Conservation (phyloP, 2,888 invertebrate species). For the Liodrosophila aerea region DNA sequence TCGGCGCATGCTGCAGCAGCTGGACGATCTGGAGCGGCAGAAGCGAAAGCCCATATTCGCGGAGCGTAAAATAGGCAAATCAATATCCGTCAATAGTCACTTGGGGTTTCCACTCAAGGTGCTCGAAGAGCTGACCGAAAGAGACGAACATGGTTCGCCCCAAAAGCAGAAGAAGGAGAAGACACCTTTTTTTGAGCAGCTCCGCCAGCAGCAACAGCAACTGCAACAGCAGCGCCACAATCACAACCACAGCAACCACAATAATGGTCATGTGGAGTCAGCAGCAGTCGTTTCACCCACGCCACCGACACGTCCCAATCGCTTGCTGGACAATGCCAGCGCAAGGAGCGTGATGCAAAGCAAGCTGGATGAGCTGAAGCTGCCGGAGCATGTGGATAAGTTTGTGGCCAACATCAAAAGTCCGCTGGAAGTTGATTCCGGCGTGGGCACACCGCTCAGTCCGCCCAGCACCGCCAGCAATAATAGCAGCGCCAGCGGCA, state of each 20-base stretch:
- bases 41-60: slow-evolving; percentile 81
- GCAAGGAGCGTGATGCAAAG: slow-evolving; percentile 65
- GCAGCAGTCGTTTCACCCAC: slow-evolving; percentile 24
- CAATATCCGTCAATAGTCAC: slow-evolving; percentile 82
- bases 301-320: slow-evolving; percentile 74
- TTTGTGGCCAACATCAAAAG: slow-evolving; percentile 79
- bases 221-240: slow-evolving; percentile 35
- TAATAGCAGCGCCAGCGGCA: slow-evolving; percentile 62
- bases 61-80: slow-evolving; percentile 82
- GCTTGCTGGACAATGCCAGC: slow-evolving; percentile 68
- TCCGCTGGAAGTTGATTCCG: slow-evolving; percentile 84
- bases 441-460: slow-evolving; percentile 86
- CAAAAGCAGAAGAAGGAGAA: slow-evolving; percentile 82
- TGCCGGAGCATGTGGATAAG: slow-evolving; percentile 80
- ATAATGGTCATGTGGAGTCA: slow-evolving; percentile 30
- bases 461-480: slow-evolving; percentile 83
- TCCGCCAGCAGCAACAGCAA: slow-evolving; percentile 85
- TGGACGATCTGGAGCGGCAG: slow-evolving; percentile 83
- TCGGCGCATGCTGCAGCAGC: slow-evolving; percentile 87
- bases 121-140: slow-evolving; percentile 82
- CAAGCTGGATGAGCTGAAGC: slow-evolving; percentile 78
- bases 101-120: slow-evolving; percentile 82
- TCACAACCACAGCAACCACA: not conserved
- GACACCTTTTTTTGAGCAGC: slow-evolving; percentile 87
- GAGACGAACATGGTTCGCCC: slow-evolving; percentile 83